These are phyloP conservation scores for Euthynnus affinis DNA, from an alignment of 2,797 vertebrate genomes.

Conservation along the genomic window DNA sequence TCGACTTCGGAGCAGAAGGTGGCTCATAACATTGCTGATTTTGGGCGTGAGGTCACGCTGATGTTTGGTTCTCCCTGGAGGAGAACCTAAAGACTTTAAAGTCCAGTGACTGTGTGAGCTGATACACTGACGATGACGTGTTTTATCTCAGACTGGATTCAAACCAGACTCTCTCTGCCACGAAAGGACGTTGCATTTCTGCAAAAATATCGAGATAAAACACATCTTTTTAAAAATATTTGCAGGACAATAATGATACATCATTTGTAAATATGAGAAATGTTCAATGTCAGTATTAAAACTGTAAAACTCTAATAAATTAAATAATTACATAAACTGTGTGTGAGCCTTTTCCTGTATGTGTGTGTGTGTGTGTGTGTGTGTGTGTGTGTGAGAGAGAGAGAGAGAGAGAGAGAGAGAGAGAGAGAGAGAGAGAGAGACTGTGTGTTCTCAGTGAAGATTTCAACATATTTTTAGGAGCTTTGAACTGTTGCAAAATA, in stretches of 20 bases:
- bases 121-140: not conserved
- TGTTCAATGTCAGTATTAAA: not conserved
- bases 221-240: not conserved
- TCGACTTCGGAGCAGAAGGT: not conserved
- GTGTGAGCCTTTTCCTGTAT: not conserved
- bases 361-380: not conserved
- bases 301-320: slow-evolving; percentile 13
- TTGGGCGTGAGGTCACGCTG: not conserved
- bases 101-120: not conserved
- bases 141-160: not conserved
- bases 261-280: not conserved
- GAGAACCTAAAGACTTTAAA: not conserved
- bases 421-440: no score
- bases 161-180: not conserved
- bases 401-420: no score
- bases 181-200: no score
- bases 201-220: not conserved
- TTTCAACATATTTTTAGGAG: no score
- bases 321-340: not conserved
- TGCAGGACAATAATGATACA: not conserved
- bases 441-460: no score
- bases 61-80: not conserved
- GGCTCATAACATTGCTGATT: not conserved
- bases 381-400: no score
- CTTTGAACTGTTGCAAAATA: no score